Evolutionary conservation across 2,113 vertebrate genomes (phyloP), one percentile per base, ranked within the genome.

Genomic region (Collichthys lucidus): DNA sequence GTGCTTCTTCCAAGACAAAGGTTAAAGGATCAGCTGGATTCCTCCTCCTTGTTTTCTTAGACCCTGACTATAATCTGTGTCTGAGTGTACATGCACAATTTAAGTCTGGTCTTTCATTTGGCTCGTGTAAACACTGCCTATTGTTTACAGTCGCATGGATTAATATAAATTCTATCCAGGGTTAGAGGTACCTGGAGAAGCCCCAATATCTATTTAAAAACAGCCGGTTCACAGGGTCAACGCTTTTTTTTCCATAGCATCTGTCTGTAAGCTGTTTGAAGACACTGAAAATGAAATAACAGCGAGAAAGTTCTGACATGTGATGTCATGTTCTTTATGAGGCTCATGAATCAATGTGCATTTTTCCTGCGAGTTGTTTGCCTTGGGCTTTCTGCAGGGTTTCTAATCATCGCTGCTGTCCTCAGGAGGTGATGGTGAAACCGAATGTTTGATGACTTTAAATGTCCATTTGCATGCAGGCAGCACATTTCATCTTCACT

Each of bases 11-110:
- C 86, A 91, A 15, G 80, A 31, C 62, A 87, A 87, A 74, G 67
- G 55, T 81, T 86, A 46, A 16, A n/a, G 55, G 55, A 79, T 62
- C 55, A 84, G 64, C 64, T 78, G 62, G 73, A 80, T 35, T 63
- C 73, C 57, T 63, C 73, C 57, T 78, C 5, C n/a, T 61, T 78
- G 88, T 89, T 88, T 81, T 84, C 72, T 72, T 74, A 67, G 63
- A 88, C 66, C 67, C 71, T 20, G 47, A 53, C 46, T 53, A 46
- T 78, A 80, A 78, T 80, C 86, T 74, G 31, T n/a, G 56, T 6
- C 59, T 2, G 67, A 73, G 46, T 77, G 73, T 76, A 59, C 20
- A 2, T 57, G 49, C 16, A 5, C 67, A 10, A 61, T 73, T 62
- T 14, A 44, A 61, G 56, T 53, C 67, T n/a, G 44, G 2, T 52